Base-by-base conservation (phyloP, 1,140 invertebrate genomes). In the Aradophagus sp. region DNA sequence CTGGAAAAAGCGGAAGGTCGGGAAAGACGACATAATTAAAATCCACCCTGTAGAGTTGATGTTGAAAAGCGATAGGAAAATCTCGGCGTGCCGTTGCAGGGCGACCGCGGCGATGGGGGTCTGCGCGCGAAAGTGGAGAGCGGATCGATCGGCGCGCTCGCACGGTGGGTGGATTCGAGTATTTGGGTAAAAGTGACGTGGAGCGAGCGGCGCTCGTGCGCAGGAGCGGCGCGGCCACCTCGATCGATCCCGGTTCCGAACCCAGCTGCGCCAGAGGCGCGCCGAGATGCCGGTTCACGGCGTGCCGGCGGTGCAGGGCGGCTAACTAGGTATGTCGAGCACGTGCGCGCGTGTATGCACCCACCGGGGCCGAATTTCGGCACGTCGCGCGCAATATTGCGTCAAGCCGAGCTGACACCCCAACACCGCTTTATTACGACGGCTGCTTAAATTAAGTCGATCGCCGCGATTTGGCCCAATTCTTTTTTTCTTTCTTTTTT, bases 211-310 rank as follows among this genome's bases (percentile, higher is more conserved):
- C 56, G 42, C 20, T 56, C 38, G 59, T 75, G 73, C 75, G 75
- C 75, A 75, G 58, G 75, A 70, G 62, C 75, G 44, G 58, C 6
- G 14, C 50, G 41, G 53, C n/a, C 47, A 77, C 76, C 74, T 77
- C 76, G 66, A 77, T 77, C 76, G 76, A 77, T 77, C 71, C 59
- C 70, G 63, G 20, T 69, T 66, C 32, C 71, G 39, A 35, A 71
- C 58, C 14, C 73, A 65, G 19, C 68, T 65, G 19, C 74, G 47
- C 19, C 55, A 16, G 23, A 41, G 41, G 44, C 20, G 45, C 41
- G 38, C 47, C n/a, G n/a, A 59, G 59, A 59, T 55, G 59, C 63
- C 52, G 52, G 58, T 58, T 63, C n/a, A 42, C 55, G 63, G 52
- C 66, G 66, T 63, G 72, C 72, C 59, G 63, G 61, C 59, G 48